Evolutionary conservation across 2,888 invertebrate genomes (phyloP).

Genomic region (Odontocolon sp.): DNA sequence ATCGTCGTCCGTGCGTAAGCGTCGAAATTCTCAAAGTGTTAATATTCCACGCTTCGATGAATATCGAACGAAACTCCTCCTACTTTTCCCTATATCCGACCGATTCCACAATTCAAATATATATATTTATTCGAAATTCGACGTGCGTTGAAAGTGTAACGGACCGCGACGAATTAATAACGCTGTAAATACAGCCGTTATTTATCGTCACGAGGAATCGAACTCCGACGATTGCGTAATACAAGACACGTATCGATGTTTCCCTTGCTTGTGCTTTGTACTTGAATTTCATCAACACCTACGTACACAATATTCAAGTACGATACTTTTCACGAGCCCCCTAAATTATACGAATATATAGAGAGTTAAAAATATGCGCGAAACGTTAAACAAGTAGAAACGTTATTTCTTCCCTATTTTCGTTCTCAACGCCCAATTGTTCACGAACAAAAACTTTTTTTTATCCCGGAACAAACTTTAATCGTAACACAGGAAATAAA

Average conservation of each 20-base stretch:
- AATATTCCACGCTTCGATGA: no score
- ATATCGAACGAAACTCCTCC: not conserved
- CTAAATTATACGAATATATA: no score
- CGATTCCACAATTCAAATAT: slow-evolving; percentile 6
- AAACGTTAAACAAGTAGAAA: no score
- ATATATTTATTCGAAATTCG: slow-evolving; percentile 5
- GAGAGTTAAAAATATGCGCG: no score
- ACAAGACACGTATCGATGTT: not conserved
- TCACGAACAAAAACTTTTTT: no score
- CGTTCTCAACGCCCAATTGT: no score
- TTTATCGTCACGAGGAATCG: slow-evolving; percentile 25
- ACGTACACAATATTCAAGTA: no score
- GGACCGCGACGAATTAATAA: slow-evolving; percentile 3
- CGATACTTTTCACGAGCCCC: no score
- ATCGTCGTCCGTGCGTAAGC: not conserved
- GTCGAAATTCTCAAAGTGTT: no score
- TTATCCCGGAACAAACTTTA: no score
- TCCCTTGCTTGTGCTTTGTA: not conserved
- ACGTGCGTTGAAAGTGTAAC: slow-evolving; percentile 2
- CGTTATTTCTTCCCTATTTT: no score
- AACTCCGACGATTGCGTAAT: not conserved
- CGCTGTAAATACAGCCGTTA: not conserved
- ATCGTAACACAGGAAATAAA: no score
- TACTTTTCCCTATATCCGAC: not conserved
- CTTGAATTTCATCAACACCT: not conserved